These are phyloP conservation scores for Linnaemya vulpina DNA, from an alignment of 2,888 invertebrate species.

Conservation along the genomic window DNA sequence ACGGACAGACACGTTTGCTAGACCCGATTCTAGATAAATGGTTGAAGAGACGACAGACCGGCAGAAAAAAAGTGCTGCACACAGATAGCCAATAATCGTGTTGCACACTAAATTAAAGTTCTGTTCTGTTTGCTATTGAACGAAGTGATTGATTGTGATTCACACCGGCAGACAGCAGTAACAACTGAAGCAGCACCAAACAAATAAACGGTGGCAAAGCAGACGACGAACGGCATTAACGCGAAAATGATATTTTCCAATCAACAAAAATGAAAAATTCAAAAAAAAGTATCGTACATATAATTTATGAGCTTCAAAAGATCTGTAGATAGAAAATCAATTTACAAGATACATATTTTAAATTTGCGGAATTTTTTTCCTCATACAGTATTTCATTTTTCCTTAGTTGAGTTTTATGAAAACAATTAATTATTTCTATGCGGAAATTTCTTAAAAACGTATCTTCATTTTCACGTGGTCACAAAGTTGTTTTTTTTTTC, in stretches of 20 bases:
- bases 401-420: background rate
- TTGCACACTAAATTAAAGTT: slow-evolving; percentile 64
- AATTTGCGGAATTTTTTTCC: slow-evolving; percentile 15
- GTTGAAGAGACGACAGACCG: slow-evolving; percentile 14
- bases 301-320: slow-evolving; percentile 1
- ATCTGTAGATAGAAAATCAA: background rate
- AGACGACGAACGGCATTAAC: slow-evolving; percentile 7
- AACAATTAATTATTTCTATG: slow-evolving; percentile 19
- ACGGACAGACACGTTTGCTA: slow-evolving; percentile 37
- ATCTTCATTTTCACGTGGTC: slow-evolving; percentile 63
- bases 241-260: slow-evolving; percentile 48
- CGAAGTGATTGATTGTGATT: slow-evolving; percentile 57
- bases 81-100: slow-evolving; percentile 62
- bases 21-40: slow-evolving; percentile 43
- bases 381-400: slow-evolving; percentile 31
- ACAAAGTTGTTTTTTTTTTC: slow-evolving; percentile 2
- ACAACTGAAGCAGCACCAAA: background rate
- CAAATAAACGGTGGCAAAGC: slow-evolving; percentile 6
- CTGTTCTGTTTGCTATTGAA: slow-evolving; percentile 33
- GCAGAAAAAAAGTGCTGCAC: slow-evolving; percentile 10
- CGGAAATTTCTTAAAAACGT: slow-evolving; percentile 44
- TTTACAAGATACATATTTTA: slow-evolving; percentile 9
- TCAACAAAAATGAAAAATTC: slow-evolving; percentile 20
- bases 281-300: too few species aligned
- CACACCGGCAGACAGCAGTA: slow-evolving; percentile 40